Evolutionary conservation across 1,140 invertebrate species (phyloP).

Genomic region (Melanaphis sacchari): DNA sequence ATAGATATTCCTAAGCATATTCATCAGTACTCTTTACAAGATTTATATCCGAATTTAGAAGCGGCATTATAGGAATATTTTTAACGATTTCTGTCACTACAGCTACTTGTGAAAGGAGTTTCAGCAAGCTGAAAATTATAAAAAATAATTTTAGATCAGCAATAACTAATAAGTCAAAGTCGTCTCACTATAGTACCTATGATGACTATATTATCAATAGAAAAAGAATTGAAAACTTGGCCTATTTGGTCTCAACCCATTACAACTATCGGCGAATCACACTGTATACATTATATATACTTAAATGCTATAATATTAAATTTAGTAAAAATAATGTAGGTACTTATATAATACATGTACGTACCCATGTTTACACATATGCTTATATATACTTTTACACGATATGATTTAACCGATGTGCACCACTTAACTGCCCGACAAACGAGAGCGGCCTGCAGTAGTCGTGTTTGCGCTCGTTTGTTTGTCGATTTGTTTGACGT

Average conservation of each 20-base stretch:
- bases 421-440: background rate
- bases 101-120: background rate
- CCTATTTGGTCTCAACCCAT: no score
- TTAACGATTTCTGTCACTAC: background rate
- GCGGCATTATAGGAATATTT: background rate
- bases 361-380: no score
- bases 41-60: slow-evolving; percentile 13
- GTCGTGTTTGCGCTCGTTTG: slow-evolving; percentile 34
- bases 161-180: no score
- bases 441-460: background rate
- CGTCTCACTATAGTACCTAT: background rate
- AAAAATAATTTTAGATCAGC: background rate
- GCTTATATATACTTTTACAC: no score
- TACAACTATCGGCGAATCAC: no score
- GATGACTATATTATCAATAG: background rate
- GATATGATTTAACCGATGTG: background rate
- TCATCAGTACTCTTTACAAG: slow-evolving; percentile 7
- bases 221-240: no score
- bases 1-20: background rate
- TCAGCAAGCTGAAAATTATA: background rate
- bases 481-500: slow-evolving; percentile 40
- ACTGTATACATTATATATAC: no score
- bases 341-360: no score
- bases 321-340: no score
- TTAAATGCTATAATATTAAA: no score